A percentile compares a stretch with the other conserved stretches of the same genome.
Conservation (phyloP, 2,797 vertebrate genomes). For the Thunnus albacares region DNA sequence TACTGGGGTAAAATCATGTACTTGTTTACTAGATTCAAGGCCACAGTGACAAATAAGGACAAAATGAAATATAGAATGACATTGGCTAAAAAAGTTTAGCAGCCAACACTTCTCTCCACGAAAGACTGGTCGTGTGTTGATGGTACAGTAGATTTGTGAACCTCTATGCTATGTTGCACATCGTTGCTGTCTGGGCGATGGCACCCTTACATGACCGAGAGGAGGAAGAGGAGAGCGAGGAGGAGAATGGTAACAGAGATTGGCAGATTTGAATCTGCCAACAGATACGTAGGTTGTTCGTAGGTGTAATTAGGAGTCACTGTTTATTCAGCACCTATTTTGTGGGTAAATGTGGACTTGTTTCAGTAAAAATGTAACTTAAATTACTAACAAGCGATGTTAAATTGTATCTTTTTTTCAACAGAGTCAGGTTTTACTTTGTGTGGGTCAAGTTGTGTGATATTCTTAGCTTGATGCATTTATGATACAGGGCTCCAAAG, state of each 20-base stretch:
- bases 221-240: conserved; percentile 19
- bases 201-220: conserved; percentile 37
- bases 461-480: not conserved
- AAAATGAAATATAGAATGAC: conserved; percentile 27
- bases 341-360: too few relatives aligned
- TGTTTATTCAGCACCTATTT: too few relatives aligned
- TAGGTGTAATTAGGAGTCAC: too few relatives aligned
- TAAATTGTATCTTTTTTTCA: not conserved
- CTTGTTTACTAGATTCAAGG: conserved; percentile 32
- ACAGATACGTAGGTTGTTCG: not conserved
- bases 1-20: not conserved
- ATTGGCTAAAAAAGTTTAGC: conserved; percentile 23
- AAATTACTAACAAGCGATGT: too few relatives aligned
- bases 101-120: conserved; percentile 36
- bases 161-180: conserved; percentile 25
- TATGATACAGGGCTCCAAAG: not conserved
- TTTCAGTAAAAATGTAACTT: too few relatives aligned
- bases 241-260: conserved; percentile 28
- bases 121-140: conserved; percentile 4
- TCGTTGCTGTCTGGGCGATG: conserved; percentile 34
- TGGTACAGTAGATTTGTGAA: too few relatives aligned
- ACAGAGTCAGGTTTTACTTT: not conserved
- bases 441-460: not conserved
- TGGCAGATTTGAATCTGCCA: conserved; percentile 46
- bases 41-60: conserved; percentile 16